These are phyloP conservation scores for Redunca redunca DNA, from an alignment of 2,113 vertebrate species.

Conservation along the genomic window DNA sequence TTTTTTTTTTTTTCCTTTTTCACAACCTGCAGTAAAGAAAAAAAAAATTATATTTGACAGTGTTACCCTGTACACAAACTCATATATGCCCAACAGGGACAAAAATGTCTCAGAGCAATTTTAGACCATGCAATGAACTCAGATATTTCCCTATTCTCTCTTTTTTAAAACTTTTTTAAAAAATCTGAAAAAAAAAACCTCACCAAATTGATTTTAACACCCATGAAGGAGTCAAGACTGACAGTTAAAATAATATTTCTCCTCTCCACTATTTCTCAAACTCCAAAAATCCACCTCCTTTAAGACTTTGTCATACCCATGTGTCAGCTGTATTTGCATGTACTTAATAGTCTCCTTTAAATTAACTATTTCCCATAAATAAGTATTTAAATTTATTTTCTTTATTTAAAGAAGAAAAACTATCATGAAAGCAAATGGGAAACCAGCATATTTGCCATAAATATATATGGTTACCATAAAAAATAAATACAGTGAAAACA, in stretches of 20 bases:
- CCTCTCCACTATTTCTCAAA: too few species aligned
- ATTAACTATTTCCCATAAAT: neutral
- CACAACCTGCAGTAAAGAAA: neutral
- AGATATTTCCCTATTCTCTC: neutral
- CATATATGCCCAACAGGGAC: neutral
- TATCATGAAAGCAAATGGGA: neutral
- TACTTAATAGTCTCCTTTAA: neutral
- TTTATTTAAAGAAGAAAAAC: neutral
- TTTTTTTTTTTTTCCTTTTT: neutral
- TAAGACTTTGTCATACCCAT: accelerated
- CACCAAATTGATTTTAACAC: neutral
- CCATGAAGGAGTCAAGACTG: neutral
- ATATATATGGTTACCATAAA: neutral
- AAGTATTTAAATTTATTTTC: neutral
- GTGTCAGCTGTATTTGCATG: neutral
- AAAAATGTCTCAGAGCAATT: neutral
- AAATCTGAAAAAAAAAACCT: neutral
- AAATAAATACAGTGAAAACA: neutral
- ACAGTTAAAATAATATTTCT: neutral
- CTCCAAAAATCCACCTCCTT: neutral
- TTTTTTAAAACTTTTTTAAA: neutral
- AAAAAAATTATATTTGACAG: neutral
- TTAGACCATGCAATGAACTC: neutral
- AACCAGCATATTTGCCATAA: neutral
- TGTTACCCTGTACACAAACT: neutral